A percentile compares a stretch with the other conserved stretches of the same genome.
Evolutionary conservation across 1,140 invertebrate genomes (phyloP).

Genomic region (Akabosia matsudoensis): DNA sequence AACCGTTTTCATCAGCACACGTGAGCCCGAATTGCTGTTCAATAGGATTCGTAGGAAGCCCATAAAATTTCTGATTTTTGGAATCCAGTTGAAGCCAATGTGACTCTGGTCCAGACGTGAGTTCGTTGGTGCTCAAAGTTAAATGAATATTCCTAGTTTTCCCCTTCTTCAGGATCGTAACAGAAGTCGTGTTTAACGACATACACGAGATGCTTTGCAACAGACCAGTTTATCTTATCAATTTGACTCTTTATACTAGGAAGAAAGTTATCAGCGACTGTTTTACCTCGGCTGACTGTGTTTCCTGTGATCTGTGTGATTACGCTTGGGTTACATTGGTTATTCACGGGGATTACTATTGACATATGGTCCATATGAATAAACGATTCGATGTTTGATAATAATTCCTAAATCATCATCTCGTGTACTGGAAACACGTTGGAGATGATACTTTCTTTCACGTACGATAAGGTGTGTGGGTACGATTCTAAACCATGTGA

Average conservation of each 20-base stretch:
- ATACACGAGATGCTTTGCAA: slow-evolving; percentile 72
- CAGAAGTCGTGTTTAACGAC: slow-evolving; percentile 76
- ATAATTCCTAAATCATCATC: not conserved
- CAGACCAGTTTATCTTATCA: slow-evolving; percentile 73
- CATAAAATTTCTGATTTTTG: slow-evolving; percentile 85
- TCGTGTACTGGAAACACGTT: not conserved
- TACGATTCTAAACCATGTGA: not conserved
- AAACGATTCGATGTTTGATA: not conserved
- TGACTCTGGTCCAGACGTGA: slow-evolving; percentile 62
- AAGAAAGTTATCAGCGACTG: slow-evolving; percentile 59
- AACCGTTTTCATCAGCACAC: not conserved
- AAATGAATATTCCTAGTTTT: slow-evolving; percentile 68
- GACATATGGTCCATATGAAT: not conserved
- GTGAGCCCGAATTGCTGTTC: slow-evolving; percentile 30
- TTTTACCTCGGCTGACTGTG: not conserved
- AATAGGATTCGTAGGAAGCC: slow-evolving; percentile 65
- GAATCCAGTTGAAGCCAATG: slow-evolving; percentile 85
- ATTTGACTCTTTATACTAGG: slow-evolving; percentile 77
- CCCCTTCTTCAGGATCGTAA: slow-evolving; percentile 81
- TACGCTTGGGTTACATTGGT: not conserved
- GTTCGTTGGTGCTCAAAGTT: slow-evolving; percentile 49
- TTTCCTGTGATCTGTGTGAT: not conserved
- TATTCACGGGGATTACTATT: not conserved
- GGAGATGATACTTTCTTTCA: slow-evolving; percentile 32
- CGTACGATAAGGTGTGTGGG: slow-evolving; percentile 17